Percentiles rank a stretch among this genome's conserved stretches.
Evolutionary conservation across 1,140 invertebrate genomes (phyloP).

Genomic region (Drosophila azteca): DNA sequence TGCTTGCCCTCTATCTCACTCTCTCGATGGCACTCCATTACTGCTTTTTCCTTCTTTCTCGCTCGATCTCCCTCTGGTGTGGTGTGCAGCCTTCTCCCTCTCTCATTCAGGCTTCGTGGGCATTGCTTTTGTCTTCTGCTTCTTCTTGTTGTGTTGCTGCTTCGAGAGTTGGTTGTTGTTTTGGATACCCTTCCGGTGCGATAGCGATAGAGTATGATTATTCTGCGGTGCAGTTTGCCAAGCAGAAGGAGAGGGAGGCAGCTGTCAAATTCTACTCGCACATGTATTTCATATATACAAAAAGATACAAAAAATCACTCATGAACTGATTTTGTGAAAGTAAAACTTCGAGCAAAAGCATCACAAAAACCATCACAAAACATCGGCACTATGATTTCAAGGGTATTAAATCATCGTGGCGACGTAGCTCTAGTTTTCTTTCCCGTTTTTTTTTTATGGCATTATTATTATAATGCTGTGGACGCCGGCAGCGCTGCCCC

Average conservation of each 20-base stretch:
- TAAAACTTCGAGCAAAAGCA: too few relatives aligned
- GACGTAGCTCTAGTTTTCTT: constrained; percentile 36
- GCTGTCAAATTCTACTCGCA: too few relatives aligned
- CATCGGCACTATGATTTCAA: too few relatives aligned
- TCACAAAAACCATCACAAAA: too few relatives aligned
- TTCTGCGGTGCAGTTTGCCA: too few relatives aligned
- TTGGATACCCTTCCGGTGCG: constrained; percentile 50
- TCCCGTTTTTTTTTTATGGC: constrained; percentile 52
- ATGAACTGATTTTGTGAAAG: too few relatives aligned
- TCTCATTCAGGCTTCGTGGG: constrained; percentile 19
- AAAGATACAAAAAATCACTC: too few relatives aligned
- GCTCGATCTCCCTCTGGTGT: constrained; percentile 40
- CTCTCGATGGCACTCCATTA: constrained; percentile 41
- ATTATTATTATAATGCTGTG: constrained; percentile 68
- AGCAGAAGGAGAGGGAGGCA: too few relatives aligned
- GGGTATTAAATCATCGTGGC: neutral
- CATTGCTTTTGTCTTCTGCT: constrained; percentile 45
- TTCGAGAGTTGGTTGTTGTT: constrained; percentile 43
- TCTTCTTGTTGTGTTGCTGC: constrained; percentile 28
- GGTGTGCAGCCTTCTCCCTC: constrained; percentile 36
- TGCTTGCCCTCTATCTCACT: constrained; percentile 16
- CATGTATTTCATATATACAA: too few relatives aligned
- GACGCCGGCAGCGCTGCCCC: constrained; percentile 33
- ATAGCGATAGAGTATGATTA: neutral
- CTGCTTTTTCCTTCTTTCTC: constrained; percentile 29